A percentile compares a stretch with the other conserved stretches of the same genome.
phyloP scores from a whole-genome alignment of 53 echinoderm and acorn worm species.

The Henricia sp. region DNA sequence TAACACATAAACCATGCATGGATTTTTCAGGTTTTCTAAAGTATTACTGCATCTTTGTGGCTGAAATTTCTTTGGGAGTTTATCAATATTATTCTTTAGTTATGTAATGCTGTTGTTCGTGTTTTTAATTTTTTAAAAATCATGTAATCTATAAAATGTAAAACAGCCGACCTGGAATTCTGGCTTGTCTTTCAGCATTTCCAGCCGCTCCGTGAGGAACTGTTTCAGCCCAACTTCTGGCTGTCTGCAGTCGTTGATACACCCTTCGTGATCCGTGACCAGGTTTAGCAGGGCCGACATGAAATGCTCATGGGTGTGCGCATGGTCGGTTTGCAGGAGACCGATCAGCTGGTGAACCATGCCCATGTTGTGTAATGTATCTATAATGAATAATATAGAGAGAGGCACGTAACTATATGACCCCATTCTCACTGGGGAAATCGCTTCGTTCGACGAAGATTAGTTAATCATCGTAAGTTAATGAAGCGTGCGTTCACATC shows the following conservation, averaged over 20 bases:
- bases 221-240: slow-evolving; percentile 67
- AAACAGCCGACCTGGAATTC: slow-evolving; percentile 78
- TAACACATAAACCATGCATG: too few relatives aligned
- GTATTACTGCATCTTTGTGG: too few relatives aligned
- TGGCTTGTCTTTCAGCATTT: slow-evolving; percentile 78
- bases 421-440: too few relatives aligned
- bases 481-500: too few relatives aligned
- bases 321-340: slow-evolving; percentile 74
- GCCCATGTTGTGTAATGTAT: slow-evolving; percentile 82
- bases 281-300: slow-evolving; percentile 79
- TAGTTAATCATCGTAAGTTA: too few relatives aligned
- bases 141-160: not conserved
- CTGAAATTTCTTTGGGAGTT: too few relatives aligned
- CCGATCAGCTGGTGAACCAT: slow-evolving; percentile 88
- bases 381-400: slow-evolving; percentile 34
- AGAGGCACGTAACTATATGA: too few relatives aligned
- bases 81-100: not conserved
- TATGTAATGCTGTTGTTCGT: too few relatives aligned
- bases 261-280: slow-evolving; percentile 70
- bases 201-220: slow-evolving; percentile 66
- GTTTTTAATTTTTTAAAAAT: too few relatives aligned
- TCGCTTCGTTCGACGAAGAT: too few relatives aligned
- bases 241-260: slow-evolving; percentile 68
- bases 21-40: too few relatives aligned
- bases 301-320: slow-evolving; percentile 78